Conservation (phyloP, 1,140 invertebrate species). For the Lamellibrachia luymesi region DNA sequence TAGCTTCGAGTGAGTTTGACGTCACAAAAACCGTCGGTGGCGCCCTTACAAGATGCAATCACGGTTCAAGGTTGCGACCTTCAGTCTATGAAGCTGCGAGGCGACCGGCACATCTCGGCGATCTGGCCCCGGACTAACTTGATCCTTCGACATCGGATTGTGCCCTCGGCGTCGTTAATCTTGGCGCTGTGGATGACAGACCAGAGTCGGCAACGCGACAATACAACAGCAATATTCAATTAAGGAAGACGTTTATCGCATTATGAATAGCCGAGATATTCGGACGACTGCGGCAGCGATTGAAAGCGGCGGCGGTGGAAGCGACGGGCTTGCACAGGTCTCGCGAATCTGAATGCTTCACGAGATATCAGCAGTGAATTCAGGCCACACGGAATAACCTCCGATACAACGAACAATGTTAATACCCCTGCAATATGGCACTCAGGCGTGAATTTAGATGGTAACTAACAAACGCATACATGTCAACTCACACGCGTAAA, state of each 20-base stretch:
- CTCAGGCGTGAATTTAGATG: not conserved
- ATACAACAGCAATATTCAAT: slow-evolving; percentile 5
- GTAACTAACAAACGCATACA: too few relatives aligned
- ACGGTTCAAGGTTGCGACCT: not conserved
- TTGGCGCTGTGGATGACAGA: not conserved
- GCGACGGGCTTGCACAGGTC: too few relatives aligned
- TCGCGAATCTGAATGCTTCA: not conserved
- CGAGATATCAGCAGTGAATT: not conserved
- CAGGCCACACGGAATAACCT: not conserved
- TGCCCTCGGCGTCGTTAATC: not conserved
- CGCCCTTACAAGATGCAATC: too few relatives aligned
- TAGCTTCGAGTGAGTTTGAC: too few relatives aligned
- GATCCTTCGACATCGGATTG: slow-evolving; percentile 3
- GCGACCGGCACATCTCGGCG: too few relatives aligned
- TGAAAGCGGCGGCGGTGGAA: not conserved
- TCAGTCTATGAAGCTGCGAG: not conserved
- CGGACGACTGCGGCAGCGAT: not conserved
- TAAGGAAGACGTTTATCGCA: slow-evolving; percentile 4
- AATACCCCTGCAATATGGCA: not conserved
- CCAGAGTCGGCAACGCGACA: not conserved
- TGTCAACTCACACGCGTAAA: too few relatives aligned
- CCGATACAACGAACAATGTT: not conserved
- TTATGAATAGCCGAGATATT: not conserved
- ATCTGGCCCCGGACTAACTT: not conserved
- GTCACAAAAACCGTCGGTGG: too few relatives aligned